phyloP scores from a whole-genome alignment of 2,113 vertebrate species.

The Dipodomys ordii region DNA sequence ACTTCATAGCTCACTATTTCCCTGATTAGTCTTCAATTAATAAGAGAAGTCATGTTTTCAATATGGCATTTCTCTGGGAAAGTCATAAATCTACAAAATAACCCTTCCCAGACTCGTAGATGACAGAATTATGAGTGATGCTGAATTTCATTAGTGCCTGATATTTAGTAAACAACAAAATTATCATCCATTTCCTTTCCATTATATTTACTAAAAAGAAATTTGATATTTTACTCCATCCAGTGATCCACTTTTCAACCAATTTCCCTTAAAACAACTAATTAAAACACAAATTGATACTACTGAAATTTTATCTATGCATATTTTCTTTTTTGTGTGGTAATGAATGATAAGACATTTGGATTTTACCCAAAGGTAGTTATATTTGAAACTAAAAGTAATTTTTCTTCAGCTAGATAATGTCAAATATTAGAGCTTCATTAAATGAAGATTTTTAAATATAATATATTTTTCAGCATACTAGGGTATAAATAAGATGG shows the following conservation, averaged over 20 bases:
- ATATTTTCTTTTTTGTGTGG: neutral
- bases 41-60: neutral
- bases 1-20: neutral
- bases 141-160: slow-evolving; percentile 2
- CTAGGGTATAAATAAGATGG: neutral
- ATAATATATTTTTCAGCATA: neutral
- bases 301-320: slow-evolving; percentile 4
- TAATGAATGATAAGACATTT: slow-evolving; percentile 34
- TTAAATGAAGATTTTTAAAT: slow-evolving; percentile 9
- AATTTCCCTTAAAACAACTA: slow-evolving; percentile 18
- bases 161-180: slow-evolving; percentile 38
- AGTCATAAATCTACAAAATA: neutral
- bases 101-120: neutral
- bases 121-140: slow-evolving; percentile 9
- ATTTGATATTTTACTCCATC: neutral
- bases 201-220: neutral
- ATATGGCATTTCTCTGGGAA: neutral
- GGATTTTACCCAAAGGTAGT: neutral
- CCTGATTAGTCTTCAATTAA: neutral
- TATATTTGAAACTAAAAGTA: slow-evolving; percentile 8
- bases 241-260: slow-evolving; percentile 30
- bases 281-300: neutral
- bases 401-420: neutral
- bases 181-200: slow-evolving; percentile 13
- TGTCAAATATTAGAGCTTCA: neutral